These are phyloP conservation scores for Panzeria rudis DNA, from an alignment of 2,888 invertebrate species.

Conservation along the genomic window DNA sequence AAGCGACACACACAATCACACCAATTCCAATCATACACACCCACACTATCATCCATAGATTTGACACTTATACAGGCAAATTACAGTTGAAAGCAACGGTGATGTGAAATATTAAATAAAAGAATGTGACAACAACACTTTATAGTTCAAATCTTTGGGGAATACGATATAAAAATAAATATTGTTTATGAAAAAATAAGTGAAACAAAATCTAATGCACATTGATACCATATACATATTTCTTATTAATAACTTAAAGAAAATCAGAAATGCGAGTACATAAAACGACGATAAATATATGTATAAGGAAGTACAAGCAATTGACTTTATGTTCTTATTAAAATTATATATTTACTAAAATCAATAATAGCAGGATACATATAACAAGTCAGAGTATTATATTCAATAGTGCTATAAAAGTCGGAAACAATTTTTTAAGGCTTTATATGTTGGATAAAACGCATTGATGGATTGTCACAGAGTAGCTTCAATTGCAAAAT, in stretches of 20 bases:
- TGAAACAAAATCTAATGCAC: not conserved
- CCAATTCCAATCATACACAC: not conserved
- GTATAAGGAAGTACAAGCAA: not conserved
- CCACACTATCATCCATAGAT: not conserved
- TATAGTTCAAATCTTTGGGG: conserved; percentile 36
- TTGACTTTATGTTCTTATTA: not conserved
- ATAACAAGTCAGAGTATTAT: too few relatives aligned
- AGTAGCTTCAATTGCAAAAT: too few relatives aligned
- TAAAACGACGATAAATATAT: not conserved
- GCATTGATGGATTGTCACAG: too few relatives aligned
- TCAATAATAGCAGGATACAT: too few relatives aligned
- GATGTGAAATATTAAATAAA: conserved; percentile 54
- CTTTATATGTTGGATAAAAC: too few relatives aligned
- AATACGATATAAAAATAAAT: conserved; percentile 17
- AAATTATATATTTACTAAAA: not conserved
- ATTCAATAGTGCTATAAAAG: too few relatives aligned
- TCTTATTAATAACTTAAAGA: conserved; percentile 5
- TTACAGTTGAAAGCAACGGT: not conserved
- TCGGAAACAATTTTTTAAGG: too few relatives aligned
- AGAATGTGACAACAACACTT: conserved; percentile 62
- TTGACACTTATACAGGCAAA: not conserved
- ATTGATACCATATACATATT: not conserved
- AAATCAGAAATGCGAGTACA: not conserved
- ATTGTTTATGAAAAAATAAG: not conserved
- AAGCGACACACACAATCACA: not conserved